phyloP scores from a whole-genome alignment of 2,888 invertebrate species.

The Tupiocoris notatus region DNA sequence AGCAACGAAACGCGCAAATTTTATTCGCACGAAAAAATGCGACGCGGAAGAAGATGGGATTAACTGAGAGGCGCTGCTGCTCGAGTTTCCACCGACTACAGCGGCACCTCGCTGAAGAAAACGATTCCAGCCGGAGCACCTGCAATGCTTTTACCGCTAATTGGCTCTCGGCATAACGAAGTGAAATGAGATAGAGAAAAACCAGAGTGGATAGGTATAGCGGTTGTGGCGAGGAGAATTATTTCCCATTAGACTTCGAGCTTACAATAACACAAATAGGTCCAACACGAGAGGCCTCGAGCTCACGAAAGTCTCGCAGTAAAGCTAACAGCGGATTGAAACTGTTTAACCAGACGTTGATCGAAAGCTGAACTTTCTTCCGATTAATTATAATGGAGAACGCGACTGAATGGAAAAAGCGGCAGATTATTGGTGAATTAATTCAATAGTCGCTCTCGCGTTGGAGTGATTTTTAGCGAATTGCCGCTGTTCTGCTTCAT shows the following conservation, averaged over 20 bases:
- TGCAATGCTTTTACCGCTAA: slow-evolving; percentile 32
- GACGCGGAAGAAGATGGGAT: slow-evolving; percentile 5
- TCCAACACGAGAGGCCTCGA: neutral
- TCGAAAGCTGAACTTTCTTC: no score
- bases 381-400: no score
- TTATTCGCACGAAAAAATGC: neutral
- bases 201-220: neutral
- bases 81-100: neutral
- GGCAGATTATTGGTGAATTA: no score
- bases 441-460: no score
- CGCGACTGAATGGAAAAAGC: no score
- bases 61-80: neutral
- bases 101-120: neutral
- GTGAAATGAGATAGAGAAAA: slow-evolving; percentile 20
- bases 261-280: neutral
- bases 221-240: neutral
- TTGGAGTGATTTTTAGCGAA: no score
- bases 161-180: slow-evolving; percentile 26
- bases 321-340: no score
- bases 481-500: no score
- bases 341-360: no score
- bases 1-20: slow-evolving; percentile 1
- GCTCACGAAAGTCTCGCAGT: neutral
- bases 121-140: neutral
- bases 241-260: neutral